Evolutionary conservation across 1,140 invertebrate species (phyloP).

Genomic region (Drosophila pallidifrons): DNA sequence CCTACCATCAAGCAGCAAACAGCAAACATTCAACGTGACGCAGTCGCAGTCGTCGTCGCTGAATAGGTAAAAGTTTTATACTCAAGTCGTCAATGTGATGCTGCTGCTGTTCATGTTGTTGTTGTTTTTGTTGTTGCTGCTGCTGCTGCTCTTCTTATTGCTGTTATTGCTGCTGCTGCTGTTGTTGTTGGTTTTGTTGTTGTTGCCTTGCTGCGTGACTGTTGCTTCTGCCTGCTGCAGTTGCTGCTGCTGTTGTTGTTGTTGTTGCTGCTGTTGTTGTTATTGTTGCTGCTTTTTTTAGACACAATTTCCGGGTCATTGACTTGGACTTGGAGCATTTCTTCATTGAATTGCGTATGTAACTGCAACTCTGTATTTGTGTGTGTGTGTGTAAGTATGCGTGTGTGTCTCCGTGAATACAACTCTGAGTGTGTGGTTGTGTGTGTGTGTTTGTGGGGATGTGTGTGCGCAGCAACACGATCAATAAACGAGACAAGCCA

Average conservation of each 20-base stretch:
- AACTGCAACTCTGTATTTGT: conserved; percentile 72
- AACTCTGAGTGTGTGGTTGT: conserved; percentile 42
- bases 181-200: conserved; percentile 39
- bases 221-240: conserved; percentile 41
- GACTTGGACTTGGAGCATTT: conserved; percentile 81
- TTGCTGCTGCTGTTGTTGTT: conserved; percentile 43
- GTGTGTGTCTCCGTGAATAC: conserved; percentile 52
- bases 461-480: conserved; percentile 76
- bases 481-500: conserved; percentile 81
- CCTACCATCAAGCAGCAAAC: not conserved
- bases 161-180: too few species aligned
- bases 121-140: conserved; percentile 38
- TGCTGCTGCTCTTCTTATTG: not conserved
- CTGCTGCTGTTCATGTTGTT: conserved; percentile 42
- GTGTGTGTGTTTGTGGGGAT: conserved; percentile 41
- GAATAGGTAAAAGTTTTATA: conserved; percentile 79
- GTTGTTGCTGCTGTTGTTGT: conserved; percentile 36
- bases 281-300: conserved; percentile 79
- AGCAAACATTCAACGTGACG: not conserved
- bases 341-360: conserved; percentile 84
- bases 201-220: conserved; percentile 39
- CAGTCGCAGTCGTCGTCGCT: conserved; percentile 35
- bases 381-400: conserved; percentile 16
- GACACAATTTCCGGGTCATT: conserved; percentile 84
- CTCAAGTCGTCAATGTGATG: conserved; percentile 61